Percentiles rank a stretch among this genome's conserved stretches.
phyloP scores from a whole-genome alignment of 2,113 vertebrate species.

The Pseudorasbora parva region DNA sequence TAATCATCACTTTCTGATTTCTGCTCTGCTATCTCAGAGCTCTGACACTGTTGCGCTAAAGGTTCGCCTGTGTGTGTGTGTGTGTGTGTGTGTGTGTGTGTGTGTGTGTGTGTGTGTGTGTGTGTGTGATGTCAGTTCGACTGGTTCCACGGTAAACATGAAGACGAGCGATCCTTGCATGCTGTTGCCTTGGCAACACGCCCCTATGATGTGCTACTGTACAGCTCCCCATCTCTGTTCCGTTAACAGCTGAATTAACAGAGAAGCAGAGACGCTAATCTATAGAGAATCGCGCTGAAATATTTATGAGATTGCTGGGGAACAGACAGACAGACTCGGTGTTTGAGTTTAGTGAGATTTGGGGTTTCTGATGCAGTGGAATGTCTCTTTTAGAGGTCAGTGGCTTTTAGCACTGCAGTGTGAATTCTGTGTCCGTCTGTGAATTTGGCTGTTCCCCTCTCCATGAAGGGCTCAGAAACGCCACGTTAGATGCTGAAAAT shows the following conservation, averaged over 20 bases:
- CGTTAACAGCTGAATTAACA: slow-evolving; percentile 19
- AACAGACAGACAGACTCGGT: background rate
- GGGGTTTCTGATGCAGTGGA: background rate
- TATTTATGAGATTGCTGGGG: background rate
- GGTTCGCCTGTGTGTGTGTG: background rate
- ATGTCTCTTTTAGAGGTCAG: slow-evolving; percentile 27
- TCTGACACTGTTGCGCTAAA: slow-evolving; percentile 4
- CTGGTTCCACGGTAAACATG: slow-evolving; percentile 61
- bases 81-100: background rate
- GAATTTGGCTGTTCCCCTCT: background rate
- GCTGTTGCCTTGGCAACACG: slow-evolving; percentile 63
- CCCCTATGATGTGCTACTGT: slow-evolving; percentile 40
- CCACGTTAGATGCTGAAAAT: background rate
- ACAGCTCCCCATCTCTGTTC: slow-evolving; percentile 9
- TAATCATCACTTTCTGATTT: background rate
- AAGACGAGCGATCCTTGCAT: slow-evolving; percentile 39
- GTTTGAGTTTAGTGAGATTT: background rate
- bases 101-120: slow-evolving; percentile 1
- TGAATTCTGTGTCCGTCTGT: slow-evolving; percentile 44
- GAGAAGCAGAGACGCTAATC: background rate
- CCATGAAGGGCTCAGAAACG: background rate
- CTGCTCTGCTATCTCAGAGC: slow-evolving; percentile 27
- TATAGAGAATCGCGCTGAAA: background rate
- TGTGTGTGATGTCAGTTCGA: slow-evolving; percentile 42
- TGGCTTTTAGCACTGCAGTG: slow-evolving; percentile 15